A percentile compares a stretch with the other conserved stretches of the same genome.
phyloP scores from a whole-genome alignment of 1,140 invertebrate genomes.

The Melanaphis sacchari region DNA sequence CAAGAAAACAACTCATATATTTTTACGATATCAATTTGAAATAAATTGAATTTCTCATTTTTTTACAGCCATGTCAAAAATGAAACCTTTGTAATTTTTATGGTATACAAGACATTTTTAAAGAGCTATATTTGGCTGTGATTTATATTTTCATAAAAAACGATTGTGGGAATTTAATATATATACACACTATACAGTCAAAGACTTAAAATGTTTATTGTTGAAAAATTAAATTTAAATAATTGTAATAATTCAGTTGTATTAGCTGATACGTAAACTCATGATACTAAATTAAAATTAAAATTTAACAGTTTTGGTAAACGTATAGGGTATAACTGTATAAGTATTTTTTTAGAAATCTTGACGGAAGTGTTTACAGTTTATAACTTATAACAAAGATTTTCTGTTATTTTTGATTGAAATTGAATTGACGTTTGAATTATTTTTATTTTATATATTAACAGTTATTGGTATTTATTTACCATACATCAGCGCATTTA shows the following conservation, averaged over 20 bases:
- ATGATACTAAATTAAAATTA: neutral
- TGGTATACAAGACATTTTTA: neutral
- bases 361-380: neutral
- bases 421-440: neutral
- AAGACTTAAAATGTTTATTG: neutral
- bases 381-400: neutral
- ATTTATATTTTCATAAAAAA: conserved; percentile 21
- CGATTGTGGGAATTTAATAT: neutral
- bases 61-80: neutral
- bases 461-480: neutral
- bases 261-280: neutral
- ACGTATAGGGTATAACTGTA: too few species aligned
- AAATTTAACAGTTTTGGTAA: neutral
- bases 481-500: neutral
- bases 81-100: neutral
- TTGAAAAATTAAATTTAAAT: neutral
- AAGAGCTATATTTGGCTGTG: neutral
- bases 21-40: neutral
- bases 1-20: neutral
- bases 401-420: neutral
- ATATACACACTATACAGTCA: neutral
- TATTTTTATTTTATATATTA: neutral
- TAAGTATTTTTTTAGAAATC: neutral
- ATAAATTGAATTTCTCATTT: conserved; percentile 15
- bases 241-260: neutral